Evolutionary conservation across 2,113 vertebrate genomes (phyloP).

Genomic region (Scomber japonicus): DNA sequence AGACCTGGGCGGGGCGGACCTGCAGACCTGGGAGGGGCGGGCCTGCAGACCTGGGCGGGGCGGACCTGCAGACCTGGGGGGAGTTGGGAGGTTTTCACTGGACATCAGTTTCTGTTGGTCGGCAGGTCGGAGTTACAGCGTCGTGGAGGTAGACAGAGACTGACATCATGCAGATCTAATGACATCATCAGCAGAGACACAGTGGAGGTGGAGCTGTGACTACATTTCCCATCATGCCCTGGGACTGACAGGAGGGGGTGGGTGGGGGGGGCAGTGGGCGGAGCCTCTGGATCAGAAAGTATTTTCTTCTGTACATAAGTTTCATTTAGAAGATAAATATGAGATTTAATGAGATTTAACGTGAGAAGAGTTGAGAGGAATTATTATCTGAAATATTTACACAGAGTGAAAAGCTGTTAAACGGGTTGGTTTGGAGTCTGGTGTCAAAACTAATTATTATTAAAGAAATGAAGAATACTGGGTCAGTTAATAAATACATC

Average conservation of each 20-base stretch:
- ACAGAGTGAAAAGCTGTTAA: no score
- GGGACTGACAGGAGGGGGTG: slow-evolving; percentile 3
- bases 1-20: no score
- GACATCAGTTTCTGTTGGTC: slow-evolving; percentile 34
- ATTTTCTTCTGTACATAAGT: background rate
- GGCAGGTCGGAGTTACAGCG: slow-evolving; percentile 12
- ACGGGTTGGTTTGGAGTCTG: no score
- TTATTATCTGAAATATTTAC: no score
- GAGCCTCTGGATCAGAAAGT: slow-evolving; percentile 52
- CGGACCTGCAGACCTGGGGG: background rate
- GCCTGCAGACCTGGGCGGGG: no score
- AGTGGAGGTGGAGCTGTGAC: slow-evolving; percentile 47
- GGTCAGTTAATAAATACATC: no score
- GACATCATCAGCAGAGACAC: slow-evolving; percentile 61
- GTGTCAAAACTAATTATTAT: no score
- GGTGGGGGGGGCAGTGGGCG: slow-evolving; percentile 5
- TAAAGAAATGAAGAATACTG: no score
- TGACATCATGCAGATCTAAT: background rate
- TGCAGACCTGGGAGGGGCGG: no score
- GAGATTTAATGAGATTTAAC: no score
- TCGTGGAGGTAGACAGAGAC: slow-evolving; percentile 53
- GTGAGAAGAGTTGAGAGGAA: no score
- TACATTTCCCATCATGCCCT: slow-evolving; percentile 57
- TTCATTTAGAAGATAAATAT: no score
- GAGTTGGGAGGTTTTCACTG: slow-evolving; percentile 35